Evolutionary conservation across 2,113 vertebrate species (phyloP).

Genomic region (Microtus oregoni): DNA sequence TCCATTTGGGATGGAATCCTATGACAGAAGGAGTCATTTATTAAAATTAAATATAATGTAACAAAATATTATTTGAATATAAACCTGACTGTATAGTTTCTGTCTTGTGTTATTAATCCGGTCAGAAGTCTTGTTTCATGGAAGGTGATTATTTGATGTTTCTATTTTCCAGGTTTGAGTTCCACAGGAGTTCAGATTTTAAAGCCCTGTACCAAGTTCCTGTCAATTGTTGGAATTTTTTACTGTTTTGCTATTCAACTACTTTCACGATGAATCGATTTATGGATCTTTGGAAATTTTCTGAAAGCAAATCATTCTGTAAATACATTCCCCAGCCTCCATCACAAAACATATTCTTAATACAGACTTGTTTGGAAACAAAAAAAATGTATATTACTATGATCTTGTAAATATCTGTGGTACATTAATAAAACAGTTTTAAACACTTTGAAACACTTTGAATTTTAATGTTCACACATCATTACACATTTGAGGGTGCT

Average conservation of each 20-base stretch:
- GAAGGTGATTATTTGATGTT: not conserved
- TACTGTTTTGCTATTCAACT: conserved; percentile 37
- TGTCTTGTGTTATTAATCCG: not conserved
- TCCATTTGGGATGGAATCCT: not conserved
- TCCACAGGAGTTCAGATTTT: conserved; percentile 75
- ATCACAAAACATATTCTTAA: conserved; percentile 50
- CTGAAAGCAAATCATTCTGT: conserved; percentile 56
- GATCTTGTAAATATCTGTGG: conserved; percentile 71
- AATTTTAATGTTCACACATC: conserved; percentile 54
- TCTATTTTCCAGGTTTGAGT: conserved; percentile 83
- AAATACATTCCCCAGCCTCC: conserved; percentile 42
- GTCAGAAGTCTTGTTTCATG: not conserved
- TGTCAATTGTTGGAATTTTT: conserved; percentile 59
- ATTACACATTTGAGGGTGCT: conserved; percentile 22
- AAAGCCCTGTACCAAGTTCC: not conserved
- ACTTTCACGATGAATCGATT: conserved; percentile 58
- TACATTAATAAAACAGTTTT: conserved; percentile 75
- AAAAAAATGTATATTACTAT: conserved; percentile 63
- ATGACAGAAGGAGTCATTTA: not conserved
- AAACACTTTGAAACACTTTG: conserved; percentile 66
- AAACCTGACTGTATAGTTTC: not conserved
- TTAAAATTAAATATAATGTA: not conserved
- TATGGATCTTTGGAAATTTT: conserved; percentile 47
- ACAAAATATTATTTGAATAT: not conserved
- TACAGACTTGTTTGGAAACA: conserved; percentile 58